phyloP scores from a whole-genome alignment of 1,140 invertebrate species.

The Thrips palmi region DNA sequence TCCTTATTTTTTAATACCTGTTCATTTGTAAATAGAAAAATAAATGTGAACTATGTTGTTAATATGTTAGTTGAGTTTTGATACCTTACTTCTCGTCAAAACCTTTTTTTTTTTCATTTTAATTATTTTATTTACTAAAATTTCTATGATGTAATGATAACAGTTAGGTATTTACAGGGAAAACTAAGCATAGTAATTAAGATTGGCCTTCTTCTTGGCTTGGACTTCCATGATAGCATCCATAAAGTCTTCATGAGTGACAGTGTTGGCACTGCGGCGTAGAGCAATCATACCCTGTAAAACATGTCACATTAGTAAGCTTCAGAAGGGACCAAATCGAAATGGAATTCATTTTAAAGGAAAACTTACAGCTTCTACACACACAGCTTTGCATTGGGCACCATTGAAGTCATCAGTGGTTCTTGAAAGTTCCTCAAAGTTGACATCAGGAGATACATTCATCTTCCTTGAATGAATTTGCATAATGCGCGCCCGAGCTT shows the following conservation, averaged over 20 bases:
- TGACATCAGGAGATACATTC: slow-evolving; percentile 50
- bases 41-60: no score
- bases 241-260: slow-evolving; percentile 63
- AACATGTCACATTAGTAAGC: neutral
- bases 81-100: no score
- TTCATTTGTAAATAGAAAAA: no score
- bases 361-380: slow-evolving; percentile 46
- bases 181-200: slow-evolving; percentile 95
- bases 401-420: slow-evolving; percentile 65
- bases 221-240: slow-evolving; percentile 93
- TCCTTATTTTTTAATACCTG: no score
- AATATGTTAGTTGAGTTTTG: no score
- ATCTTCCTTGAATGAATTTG: slow-evolving; percentile 61
- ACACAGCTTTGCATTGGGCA: slow-evolving; percentile 58
- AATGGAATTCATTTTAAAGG: no score
- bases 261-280: slow-evolving; percentile 37
- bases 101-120: no score
- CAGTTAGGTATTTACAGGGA: no score
- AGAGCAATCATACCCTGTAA: slow-evolving; percentile 55
- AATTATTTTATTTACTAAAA: no score
- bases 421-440: slow-evolving; percentile 50
- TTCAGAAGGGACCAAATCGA: no score
- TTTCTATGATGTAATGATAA: no score
- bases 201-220: slow-evolving; percentile 98
- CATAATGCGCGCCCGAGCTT: slow-evolving; percentile 50